Evolutionary conservation across 2,888 invertebrate species (phyloP), one percentile per base, ranked within the genome.

Genomic region (Drosophila silvestris): DNA sequence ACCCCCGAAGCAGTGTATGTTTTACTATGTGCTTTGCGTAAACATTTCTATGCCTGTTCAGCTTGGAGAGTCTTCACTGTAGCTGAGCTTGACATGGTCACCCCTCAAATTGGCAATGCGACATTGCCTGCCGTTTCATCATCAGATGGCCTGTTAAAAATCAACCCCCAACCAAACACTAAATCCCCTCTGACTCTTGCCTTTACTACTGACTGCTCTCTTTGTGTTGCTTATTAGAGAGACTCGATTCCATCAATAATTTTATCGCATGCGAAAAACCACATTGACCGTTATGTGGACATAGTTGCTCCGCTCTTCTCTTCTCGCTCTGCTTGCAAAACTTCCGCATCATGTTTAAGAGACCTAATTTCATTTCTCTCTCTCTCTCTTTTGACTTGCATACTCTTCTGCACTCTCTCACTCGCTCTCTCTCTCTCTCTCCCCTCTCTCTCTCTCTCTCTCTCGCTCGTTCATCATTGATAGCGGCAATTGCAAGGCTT

Each of bases 401-500:
- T 60, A 28, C 58, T 51, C 57, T 64, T 61, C 16, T 35, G 16
- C 2, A 5, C 59, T 51, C 53, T 41, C 32, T 19, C 32, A n/a
- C 54, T 52, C 52, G 5, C 63, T 44, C 72, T 51, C 62, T 53
- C 57, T 58, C 57, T 67, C 60, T 47, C 56, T 71, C 75, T 68
- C n/a, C n/a, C n/a, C n/a, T n/a, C n/a, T n/a, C n/a, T 76, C 41
- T 54, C 60, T 47, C 56, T 71, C 75, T 68, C 68, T 51, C 62
- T 50, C 51, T 50, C 35, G 14, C 28, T 39, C 69, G 62, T 41
- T 32, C 22, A 14, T 22, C 50, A 39, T 69, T 78, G 66, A 81
- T 72, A 78, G 78, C 79, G 81, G 81, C 81, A 67, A 54, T 56
- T 70, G 66, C 37, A 60, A 74, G 83, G 89, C 87, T 86, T 86